A percentile compares a stretch with the other conserved stretches of the same genome.
Conservation (phyloP, 2,113 vertebrate species). For the Todiramphus saurophagus region DNA sequence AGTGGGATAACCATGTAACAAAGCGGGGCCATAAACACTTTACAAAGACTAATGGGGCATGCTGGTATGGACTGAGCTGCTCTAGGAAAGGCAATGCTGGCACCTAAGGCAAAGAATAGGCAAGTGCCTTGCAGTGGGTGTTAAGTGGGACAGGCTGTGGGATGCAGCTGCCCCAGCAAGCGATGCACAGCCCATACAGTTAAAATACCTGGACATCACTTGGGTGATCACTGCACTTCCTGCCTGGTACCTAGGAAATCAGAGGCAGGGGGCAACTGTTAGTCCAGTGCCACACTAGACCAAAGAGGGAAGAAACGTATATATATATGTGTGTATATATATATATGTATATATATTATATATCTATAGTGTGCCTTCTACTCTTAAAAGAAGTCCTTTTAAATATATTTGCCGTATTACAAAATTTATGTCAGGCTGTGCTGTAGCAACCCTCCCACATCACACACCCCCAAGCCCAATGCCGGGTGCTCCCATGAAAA, state of each 20-base stretch:
- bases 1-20: neutral
- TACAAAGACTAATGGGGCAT: neutral
- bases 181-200: neutral
- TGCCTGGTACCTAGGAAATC: neutral
- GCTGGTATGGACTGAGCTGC: fast-evolving
- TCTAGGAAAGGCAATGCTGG: neutral
- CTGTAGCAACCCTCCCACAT: neutral
- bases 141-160: neutral
- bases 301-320: neutral
- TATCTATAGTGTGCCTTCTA: neutral
- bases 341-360: neutral
- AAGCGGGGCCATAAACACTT: neutral
- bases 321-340: neutral
- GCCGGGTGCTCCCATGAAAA: neutral
- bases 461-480: neutral
- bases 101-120: neutral
- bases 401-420: neutral
- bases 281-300: neutral
- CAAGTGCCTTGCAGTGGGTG: neutral
- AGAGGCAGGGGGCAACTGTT: neutral
- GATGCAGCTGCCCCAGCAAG: neutral
- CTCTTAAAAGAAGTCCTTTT: neutral
- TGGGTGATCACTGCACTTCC: neutral
- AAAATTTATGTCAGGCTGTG: neutral
- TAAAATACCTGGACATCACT: neutral